Evolutionary conservation across 2,888 invertebrate genomes (phyloP), one percentile per base, ranked within the genome.

Genomic region (Atethmia centrago): DNA sequence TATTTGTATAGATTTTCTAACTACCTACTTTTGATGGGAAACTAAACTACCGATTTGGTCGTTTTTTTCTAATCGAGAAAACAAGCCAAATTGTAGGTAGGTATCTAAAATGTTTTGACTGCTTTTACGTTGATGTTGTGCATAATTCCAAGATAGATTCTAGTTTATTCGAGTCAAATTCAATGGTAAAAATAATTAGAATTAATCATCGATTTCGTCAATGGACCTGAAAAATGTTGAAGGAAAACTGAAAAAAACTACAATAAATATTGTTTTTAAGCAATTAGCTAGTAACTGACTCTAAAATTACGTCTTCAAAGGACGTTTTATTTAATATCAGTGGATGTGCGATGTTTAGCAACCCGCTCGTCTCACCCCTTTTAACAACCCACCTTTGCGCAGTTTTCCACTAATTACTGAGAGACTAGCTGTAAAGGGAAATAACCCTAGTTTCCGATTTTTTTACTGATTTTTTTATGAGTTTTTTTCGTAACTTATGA

Each of bases 351-450:
- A 74, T 88, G 89, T 90, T 89, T 91, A 89, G 83, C 87, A 89
- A 92, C 89, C 90, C 83, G 86, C 73, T 83, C 77, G 89, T 93
- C 89, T 94, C 94, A 93, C 94, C 95, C 95, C 93, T 95, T 95
- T 95, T 94, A 94, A 94, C 91, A 91, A 86, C 93, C 90, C 91
- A 88, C 92, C 91, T 91, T 92, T 90, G 92, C 91, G 88, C 91
- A 87, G 90, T 89, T 92, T 92, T 91, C 88, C 90, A 91, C 90
- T 95, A 95, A 96, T 95, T 95, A 95, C 92, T 83, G 82, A 53
- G 75, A 71, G 69, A 61, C 71, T 45, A 14, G 28, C 47, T 16
- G 71, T 71, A 86, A 90, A 91, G 77, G 0, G 71, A 28, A 51
- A 78, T 89, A 94, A 92, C 87, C 79, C 59, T 1, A 31, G 5